Evolutionary conservation across 2,888 invertebrate genomes (phyloP), one percentile per base, ranked within the genome.

Genomic region (Crematogaster levior): DNA sequence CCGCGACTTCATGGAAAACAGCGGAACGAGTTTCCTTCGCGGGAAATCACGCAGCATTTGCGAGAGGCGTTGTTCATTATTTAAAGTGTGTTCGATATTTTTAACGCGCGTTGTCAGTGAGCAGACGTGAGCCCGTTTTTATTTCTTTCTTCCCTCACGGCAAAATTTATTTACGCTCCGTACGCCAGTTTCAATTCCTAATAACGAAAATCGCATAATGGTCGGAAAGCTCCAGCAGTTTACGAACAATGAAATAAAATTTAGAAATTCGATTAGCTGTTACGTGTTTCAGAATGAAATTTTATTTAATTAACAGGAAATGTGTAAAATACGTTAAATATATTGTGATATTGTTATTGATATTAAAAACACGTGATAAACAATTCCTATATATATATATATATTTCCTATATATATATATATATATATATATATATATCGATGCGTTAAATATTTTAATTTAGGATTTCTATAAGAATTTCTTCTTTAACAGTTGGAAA

Each of bases 1-100:
- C 84, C 87, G 88, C 83, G 79, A 82, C 82, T 82, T 77, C 70
- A 53, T 68, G 89, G 48, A 85, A 89, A 87, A 86, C 85, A 87
- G 74, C 10, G 63, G 63, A 21, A 10, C 80, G 58, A 58, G 53
- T 10, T 63, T 75, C 75, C 74, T 74, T 81, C 81, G 75, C 56
- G 75, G 12, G 75, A 81, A 74, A 81, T 81, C 68, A 37, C 77
- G 43, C 34, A 7, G 68, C 77, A 68, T 79, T 79, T 68, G 56
- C 77, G 56, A 56, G 77, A 66, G 77, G 56, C 56, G 68, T 53
- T 68, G 77, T 79, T 68, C 77, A 79, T 79, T 79, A 68, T 79
- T 79, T 79, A 43, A 79, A 79, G 77, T 79, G 77, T 21, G 34
- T 68, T 68, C 43, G 68, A 79, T 79, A 68, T 79, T 79, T 79